Conservation (phyloP, 2,888 invertebrate genomes). For the Leptinotarsa juncta region DNA sequence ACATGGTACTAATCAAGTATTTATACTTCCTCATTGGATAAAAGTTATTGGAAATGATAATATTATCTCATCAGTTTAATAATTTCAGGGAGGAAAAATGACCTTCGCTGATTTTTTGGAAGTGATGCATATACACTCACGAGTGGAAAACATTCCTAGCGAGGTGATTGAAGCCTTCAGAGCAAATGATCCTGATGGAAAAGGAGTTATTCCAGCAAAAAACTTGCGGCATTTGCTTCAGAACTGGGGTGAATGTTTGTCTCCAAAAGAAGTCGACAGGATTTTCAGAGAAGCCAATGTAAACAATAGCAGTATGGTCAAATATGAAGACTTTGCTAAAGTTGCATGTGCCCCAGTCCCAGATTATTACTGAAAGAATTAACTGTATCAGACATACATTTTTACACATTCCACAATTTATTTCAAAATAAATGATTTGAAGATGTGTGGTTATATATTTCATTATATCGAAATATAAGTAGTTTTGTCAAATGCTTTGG, state of each 20-base stretch:
- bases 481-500: no score
- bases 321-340: constrained; percentile 93
- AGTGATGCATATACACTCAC: constrained; percentile 92
- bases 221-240: constrained; percentile 89
- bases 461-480: no score
- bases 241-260: constrained; percentile 92
- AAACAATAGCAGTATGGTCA: constrained; percentile 79
- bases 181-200: constrained; percentile 82
- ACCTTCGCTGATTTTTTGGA: constrained; percentile 95
- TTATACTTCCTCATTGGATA: no score
- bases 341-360: constrained; percentile 93
- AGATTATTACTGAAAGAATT: constrained; percentile 80
- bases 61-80: not conserved
- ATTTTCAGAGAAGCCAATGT: constrained; percentile 94
- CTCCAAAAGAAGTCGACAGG: constrained; percentile 82
- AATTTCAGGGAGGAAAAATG: constrained; percentile 82
- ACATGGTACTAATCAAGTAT: no score
- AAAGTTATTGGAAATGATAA: no score
- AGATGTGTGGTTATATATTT: no score
- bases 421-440: no score
- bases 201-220: constrained; percentile 81
- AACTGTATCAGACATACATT: not conserved
- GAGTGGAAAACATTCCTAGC: constrained; percentile 83
- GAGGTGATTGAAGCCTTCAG: constrained; percentile 92
- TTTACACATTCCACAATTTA: not conserved